Conservation (phyloP, 2,113 vertebrate genomes). For the Phasianus colchicus region DNA sequence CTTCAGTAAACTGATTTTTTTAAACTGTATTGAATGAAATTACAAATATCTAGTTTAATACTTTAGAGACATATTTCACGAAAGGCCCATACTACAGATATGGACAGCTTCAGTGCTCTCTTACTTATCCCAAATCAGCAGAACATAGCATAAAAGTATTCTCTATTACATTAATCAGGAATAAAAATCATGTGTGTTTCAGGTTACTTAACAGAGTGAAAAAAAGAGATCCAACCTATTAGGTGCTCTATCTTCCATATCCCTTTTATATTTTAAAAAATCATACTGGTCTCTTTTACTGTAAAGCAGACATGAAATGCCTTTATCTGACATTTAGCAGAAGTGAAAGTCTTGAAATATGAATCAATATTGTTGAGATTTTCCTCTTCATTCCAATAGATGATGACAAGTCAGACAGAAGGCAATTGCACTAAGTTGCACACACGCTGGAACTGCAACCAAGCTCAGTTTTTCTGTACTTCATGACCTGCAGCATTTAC, state of each 20-base stretch:
- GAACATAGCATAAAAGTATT: not conserved
- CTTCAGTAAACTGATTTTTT: not conserved
- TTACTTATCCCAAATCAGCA: not conserved
- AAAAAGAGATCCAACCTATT: not conserved
- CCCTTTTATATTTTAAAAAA: not conserved
- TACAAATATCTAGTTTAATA: not conserved
- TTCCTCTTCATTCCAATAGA: constrained; percentile 25
- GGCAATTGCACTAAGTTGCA: not conserved
- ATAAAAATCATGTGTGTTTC: not conserved
- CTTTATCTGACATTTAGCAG: not conserved
- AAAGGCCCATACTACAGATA: not conserved
- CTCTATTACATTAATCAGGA: not conserved
- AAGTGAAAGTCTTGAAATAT: not conserved
- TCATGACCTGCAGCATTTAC: not conserved
- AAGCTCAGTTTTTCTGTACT: not conserved
- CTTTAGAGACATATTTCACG: not conserved
- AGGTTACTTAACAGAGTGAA: not conserved
- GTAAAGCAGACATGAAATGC: not conserved
- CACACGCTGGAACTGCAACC: not conserved
- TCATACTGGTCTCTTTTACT: not conserved
- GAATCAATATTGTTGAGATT: not conserved
- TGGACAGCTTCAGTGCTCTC: not conserved
- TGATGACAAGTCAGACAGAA: constrained; percentile 8
- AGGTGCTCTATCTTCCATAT: not conserved
- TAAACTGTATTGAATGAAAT: not conserved